Percentiles rank a stretch among this genome's conserved stretches.
Evolutionary conservation across 1,140 invertebrate species (phyloP).

Genomic region (Thrips palmi): DNA sequence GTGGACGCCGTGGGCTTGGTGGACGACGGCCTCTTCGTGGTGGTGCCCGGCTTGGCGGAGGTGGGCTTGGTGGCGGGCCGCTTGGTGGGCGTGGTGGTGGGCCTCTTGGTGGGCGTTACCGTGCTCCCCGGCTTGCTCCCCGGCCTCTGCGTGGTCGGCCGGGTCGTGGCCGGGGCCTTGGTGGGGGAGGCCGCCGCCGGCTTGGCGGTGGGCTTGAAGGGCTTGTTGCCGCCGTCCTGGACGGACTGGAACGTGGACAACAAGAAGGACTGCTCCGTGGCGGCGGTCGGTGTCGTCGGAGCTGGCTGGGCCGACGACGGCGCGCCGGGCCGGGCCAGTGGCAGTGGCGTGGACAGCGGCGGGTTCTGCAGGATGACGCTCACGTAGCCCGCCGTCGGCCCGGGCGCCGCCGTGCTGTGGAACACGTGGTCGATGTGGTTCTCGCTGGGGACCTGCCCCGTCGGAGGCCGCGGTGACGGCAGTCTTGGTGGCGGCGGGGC

Average conservation of each 20-base stretch:
- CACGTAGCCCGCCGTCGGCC: background rate
- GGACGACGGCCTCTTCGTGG: background rate
- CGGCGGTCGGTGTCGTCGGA: no score
- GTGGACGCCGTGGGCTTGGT: background rate
- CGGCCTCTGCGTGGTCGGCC: no score
- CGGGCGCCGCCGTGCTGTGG: background rate
- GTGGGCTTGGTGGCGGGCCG: conserved; percentile 8
- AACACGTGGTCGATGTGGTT: background rate
- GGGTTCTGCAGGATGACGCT: background rate
- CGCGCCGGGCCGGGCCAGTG: no score
- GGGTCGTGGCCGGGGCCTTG: no score
- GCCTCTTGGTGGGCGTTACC: background rate
- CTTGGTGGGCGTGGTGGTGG: conserved; percentile 2
- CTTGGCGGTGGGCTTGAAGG: no score
- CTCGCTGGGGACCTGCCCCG: background rate
- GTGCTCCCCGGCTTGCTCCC: no score
- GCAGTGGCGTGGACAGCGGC: no score
- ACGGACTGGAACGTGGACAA: no score
- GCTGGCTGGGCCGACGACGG: no score
- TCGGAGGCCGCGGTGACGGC: conserved; percentile 1
- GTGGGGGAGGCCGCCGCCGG: no score
- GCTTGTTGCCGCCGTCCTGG: no score
- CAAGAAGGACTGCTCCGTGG: no score
- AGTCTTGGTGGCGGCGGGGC: background rate
- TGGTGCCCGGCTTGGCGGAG: conserved; percentile 8